Evolutionary conservation across 2,888 invertebrate species (phyloP).

Genomic region (Rhamphomyia laevipes): DNA sequence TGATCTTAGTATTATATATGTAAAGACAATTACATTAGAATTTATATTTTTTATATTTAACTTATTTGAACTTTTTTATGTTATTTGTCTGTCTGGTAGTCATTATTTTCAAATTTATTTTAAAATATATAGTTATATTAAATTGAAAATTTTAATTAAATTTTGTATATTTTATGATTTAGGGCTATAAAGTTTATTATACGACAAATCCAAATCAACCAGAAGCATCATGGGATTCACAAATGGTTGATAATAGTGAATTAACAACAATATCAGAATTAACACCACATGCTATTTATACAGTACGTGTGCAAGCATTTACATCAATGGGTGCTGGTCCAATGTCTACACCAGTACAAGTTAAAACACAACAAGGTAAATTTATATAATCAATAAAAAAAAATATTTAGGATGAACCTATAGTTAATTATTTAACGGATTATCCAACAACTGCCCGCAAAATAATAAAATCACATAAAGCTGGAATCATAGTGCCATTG

Average conservation of each 20-base stretch:
- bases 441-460: no score
- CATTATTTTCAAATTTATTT: neutral
- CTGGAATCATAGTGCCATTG: no score
- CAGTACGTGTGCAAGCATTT: constrained; percentile 85
- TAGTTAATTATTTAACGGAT: no score
- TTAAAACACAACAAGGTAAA: constrained; percentile 90
- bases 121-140: neutral
- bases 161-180: constrained; percentile 14
- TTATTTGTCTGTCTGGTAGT: neutral
- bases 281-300: constrained; percentile 85
- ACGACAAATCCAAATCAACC: constrained; percentile 78
- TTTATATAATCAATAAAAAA: no score
- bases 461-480: no score
- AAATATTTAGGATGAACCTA: no score
- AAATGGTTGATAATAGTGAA: constrained; percentile 87
- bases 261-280: constrained; percentile 87
- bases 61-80: neutral
- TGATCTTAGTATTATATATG: no score
- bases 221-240: constrained; percentile 84
- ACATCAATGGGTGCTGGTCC: constrained; percentile 94
- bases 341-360: constrained; percentile 90
- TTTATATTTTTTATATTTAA: neutral
- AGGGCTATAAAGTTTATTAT: constrained; percentile 97
- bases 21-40: no score
- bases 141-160: neutral